Conservation (phyloP, 1,140 invertebrate species). For the Euwallacea similis region DNA sequence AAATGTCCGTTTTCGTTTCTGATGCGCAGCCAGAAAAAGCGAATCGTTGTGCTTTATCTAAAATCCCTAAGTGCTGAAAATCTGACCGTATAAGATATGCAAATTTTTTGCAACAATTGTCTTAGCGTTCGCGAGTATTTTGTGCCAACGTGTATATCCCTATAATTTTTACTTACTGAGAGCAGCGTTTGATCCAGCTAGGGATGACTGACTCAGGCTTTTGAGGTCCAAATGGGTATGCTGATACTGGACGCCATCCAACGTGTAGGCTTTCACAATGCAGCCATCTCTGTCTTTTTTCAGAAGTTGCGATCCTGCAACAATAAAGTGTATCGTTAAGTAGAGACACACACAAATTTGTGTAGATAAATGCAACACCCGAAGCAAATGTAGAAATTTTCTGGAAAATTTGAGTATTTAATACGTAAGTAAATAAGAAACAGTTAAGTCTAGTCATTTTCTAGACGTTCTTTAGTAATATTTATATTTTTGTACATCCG, state of each 20-base stretch:
- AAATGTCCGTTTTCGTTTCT: too few relatives aligned
- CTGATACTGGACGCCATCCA: slow-evolving; percentile 48
- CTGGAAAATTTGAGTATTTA: too few relatives aligned
- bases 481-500: background rate
- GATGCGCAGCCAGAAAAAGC: too few relatives aligned
- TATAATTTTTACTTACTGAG: slow-evolving; percentile 7
- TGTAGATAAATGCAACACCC: background rate
- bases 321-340: background rate
- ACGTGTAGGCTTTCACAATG: slow-evolving; percentile 44
- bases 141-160: too few relatives aligned
- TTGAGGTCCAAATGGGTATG: slow-evolving; percentile 48
- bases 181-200: slow-evolving; percentile 13
- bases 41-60: too few relatives aligned
- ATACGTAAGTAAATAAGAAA: too few relatives aligned
- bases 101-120: too few relatives aligned
- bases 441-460: slow-evolving; percentile 1
- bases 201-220: slow-evolving; percentile 21
- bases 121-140: too few relatives aligned
- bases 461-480: background rate
- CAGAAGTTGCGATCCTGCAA: slow-evolving; percentile 43
- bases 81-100: too few relatives aligned
- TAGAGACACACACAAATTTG: background rate
- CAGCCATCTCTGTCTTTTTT: slow-evolving; percentile 51
- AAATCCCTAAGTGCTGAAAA: too few relatives aligned
- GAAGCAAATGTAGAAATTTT: background rate